phyloP scores from a whole-genome alignment of 2,888 invertebrate genomes.

The Acanthosepion esculentum region DNA sequence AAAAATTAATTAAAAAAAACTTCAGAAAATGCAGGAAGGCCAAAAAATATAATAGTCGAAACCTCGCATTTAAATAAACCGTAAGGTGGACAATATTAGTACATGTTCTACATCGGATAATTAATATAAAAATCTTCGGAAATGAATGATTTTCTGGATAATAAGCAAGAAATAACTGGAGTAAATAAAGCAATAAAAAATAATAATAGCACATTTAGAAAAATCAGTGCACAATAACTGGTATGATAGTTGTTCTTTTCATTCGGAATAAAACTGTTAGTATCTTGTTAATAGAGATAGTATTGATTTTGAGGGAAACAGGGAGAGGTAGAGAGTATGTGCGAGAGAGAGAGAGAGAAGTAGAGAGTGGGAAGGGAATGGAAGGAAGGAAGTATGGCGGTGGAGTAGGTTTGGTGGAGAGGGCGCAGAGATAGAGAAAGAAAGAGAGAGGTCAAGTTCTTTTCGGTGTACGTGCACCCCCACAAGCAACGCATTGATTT shows the following conservation, averaged over 20 bases:
- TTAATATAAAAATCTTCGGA: too few relatives aligned
- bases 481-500: neutral
- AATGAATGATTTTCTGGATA: too few relatives aligned
- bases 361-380: neutral
- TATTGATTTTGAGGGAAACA: neutral
- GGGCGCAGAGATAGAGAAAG: neutral
- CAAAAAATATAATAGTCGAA: too few relatives aligned
- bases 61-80: too few relatives aligned
- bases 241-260: neutral
- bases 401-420: neutral
- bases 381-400: neutral
- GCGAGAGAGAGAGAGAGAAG: neutral
- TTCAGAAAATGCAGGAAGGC: too few relatives aligned
- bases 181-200: too few relatives aligned
- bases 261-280: neutral
- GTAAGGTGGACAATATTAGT: too few relatives aligned
- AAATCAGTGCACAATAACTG: too few relatives aligned
- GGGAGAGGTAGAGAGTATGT: neutral
- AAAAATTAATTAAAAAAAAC: too few relatives aligned
- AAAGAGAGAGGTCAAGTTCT: constrained; percentile 8
- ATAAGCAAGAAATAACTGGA: too few relatives aligned
- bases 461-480: neutral
- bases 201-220: too few relatives aligned
- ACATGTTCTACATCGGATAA: too few relatives aligned
- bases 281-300: neutral